Base-by-base conservation (phyloP, 2,797 vertebrate species). In the Acanthiza pusilla region DNA sequence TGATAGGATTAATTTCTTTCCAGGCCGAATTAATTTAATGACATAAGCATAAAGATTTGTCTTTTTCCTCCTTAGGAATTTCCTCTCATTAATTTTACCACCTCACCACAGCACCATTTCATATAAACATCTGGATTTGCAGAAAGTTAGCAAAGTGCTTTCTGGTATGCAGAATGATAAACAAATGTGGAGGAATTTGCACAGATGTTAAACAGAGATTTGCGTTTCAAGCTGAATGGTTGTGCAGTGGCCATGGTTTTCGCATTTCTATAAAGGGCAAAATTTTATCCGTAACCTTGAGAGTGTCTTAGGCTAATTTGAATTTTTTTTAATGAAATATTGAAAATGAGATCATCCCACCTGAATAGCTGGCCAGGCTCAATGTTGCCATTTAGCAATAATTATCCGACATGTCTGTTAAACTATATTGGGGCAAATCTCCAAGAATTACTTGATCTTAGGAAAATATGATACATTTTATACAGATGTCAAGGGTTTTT, bases 1-100 rank as follows among this genome's bases (percentile, higher is more conserved):
- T 90, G 80, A 88, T 85, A 84, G 53, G 80, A 94, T 95, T 96
- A 88, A 93, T 96, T 94, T 91, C 40, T 91, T 94, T 94, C 54
- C 57, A 72, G 73, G 57, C 72, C 13, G 1, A 94, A 89, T 68
- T 38, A 85, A 91, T 91, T 83, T 83, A 88, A 91, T 74, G 72
- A 42, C 50, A 54, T 53, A 68, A 87, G 75, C 68, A 68, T 34
- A 86, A 91, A 90, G 57, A 86, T 77, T 98, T 98, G 95, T 97
- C 95, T 89, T 95, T 82, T 90, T 51, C 34, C 9, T 92, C 68
- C 25, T 82, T 36, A 73, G 48, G 72, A 91, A 58, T 89, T 57
- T 87, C 34, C 11, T 74, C n/a, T 55, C 63, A 66, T 88, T 78
- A 80, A 74, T 85, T 87, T 89, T 74, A 86, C 62, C 43, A 38